phyloP scores from a whole-genome alignment of 35 echinoderm and acorn worm genomes.

The Strongylocentrotus purpuratus region DNA sequence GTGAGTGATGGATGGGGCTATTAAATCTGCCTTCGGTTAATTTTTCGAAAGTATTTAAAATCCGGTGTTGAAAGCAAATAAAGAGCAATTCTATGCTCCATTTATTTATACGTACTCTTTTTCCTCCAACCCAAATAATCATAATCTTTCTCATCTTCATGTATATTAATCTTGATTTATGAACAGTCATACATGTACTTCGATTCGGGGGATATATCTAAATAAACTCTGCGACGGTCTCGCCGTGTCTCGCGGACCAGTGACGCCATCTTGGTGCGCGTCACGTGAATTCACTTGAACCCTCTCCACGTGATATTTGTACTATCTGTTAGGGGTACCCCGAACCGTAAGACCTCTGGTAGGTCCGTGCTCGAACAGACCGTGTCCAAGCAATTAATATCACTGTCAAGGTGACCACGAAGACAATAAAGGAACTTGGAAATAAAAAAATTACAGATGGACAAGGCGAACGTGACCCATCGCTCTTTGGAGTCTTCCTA shows the following conservation, averaged over 20 bases:
- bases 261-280: neutral
- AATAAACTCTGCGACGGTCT: neutral
- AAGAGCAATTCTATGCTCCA: no score
- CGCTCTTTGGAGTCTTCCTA: no score
- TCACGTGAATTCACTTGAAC: constrained; percentile 10
- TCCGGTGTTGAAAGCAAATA: no score
- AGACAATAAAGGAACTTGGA: no score
- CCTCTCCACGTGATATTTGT: constrained; percentile 28
- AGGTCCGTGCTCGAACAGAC: neutral
- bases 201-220: neutral
- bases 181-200: neutral
- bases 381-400: constrained; percentile 34
- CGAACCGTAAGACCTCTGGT: neutral
- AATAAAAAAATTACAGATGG: neutral
- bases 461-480: neutral
- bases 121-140: no score
- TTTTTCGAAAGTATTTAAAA: no score
- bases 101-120: no score
- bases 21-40: no score
- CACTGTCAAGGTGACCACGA: neutral
- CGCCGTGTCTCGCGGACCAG: neutral
- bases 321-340: constrained; percentile 5
- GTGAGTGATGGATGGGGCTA: no score
- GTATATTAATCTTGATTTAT: neutral
- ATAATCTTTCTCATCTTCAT: neutral